Conservation (phyloP, 2,888 invertebrate genomes). For the Magallana nippona region DNA sequence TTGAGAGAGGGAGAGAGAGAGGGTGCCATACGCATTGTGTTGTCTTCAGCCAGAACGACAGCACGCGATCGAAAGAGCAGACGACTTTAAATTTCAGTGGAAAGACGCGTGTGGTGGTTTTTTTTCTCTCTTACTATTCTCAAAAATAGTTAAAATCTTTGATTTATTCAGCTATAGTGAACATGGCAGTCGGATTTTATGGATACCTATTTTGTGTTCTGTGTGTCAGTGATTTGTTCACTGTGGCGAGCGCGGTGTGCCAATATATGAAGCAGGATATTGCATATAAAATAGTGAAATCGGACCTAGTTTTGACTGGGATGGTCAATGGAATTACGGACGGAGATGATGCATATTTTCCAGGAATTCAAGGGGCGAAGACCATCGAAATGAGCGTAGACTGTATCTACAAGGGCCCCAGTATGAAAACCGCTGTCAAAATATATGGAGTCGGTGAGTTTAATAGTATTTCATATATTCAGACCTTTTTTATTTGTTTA, state of each 20-base stretch:
- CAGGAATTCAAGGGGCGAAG: background rate
- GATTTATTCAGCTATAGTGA: background rate
- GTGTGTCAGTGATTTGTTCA: background rate
- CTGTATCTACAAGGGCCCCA: background rate
- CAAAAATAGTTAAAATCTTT: background rate
- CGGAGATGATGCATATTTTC: constrained; percentile 10
- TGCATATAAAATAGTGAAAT: constrained; percentile 12
- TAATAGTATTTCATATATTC: background rate
- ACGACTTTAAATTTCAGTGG: background rate
- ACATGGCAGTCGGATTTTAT: background rate
- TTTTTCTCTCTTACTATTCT: background rate
- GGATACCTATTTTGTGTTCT: background rate
- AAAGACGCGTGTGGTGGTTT: background rate
- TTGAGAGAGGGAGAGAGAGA: background rate
- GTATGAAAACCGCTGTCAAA: background rate
- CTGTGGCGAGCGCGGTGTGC: background rate
- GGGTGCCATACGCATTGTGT: constrained; percentile 3
- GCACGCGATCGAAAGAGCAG: constrained; percentile 6
- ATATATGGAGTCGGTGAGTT: constrained; percentile 7
- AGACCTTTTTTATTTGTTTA: background rate
- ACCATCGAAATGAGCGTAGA: background rate
- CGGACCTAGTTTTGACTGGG: background rate
- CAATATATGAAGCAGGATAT: constrained; percentile 1
- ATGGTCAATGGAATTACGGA: background rate
- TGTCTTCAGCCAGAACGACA: constrained; percentile 9